A percentile compares a stretch with the other conserved stretches of the same genome.
Evolutionary conservation across 1,140 invertebrate species (phyloP).

Genomic region (Melanaphis sacchari): DNA sequence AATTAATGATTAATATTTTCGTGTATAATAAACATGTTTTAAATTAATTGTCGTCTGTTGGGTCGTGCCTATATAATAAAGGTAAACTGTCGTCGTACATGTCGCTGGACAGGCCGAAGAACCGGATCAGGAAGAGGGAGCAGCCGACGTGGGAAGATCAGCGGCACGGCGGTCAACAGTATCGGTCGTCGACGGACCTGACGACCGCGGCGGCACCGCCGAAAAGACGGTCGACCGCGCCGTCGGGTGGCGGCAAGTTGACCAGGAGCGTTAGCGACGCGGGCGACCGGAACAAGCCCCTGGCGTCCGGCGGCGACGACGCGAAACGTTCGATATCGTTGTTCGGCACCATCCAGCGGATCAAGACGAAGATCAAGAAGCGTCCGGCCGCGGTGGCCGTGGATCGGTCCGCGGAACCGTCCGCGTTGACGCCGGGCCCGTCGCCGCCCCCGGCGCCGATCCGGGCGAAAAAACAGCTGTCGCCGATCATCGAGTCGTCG

Average conservation of each 20-base stretch:
- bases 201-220: slow-evolving; percentile 62
- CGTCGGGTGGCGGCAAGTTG: slow-evolving; percentile 60
- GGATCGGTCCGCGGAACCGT: slow-evolving; percentile 4
- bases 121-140: slow-evolving; percentile 72
- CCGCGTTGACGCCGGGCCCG: neutral
- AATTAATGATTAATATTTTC: neutral
- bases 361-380: slow-evolving; percentile 49
- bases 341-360: slow-evolving; percentile 59
- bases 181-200: slow-evolving; percentile 23
- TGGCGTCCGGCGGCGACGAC: slow-evolving; percentile 61
- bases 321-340: slow-evolving; percentile 56
- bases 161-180: slow-evolving; percentile 18
- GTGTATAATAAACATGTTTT: neutral
- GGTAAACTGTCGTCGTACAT: slow-evolving; percentile 44
- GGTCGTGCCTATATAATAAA: neutral
- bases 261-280: slow-evolving; percentile 65
- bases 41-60: neutral
- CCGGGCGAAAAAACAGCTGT: slow-evolving; percentile 71
- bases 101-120: slow-evolving; percentile 39
- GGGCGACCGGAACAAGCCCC: slow-evolving; percentile 60
- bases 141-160: slow-evolving; percentile 63
- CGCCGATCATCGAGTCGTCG: slow-evolving; percentile 77
- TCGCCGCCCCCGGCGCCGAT: slow-evolving; percentile 51
- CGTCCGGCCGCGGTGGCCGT: neutral
- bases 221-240: slow-evolving; percentile 60